These are phyloP conservation scores for Ornithoptera alexandrae DNA, from an alignment of 2,888 invertebrate genomes.

Conservation along the genomic window DNA sequence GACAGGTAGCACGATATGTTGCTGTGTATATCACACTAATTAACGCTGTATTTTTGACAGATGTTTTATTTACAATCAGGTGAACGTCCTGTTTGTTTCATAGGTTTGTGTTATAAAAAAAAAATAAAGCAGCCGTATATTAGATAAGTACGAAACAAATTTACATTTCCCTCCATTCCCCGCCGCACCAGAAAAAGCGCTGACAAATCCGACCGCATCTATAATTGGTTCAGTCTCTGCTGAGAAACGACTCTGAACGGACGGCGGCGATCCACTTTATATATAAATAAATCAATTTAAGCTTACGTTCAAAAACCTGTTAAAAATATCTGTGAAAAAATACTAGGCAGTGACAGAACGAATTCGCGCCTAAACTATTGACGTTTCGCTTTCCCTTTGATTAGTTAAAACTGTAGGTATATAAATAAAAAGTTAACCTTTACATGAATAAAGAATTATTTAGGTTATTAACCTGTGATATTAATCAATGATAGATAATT, in stretches of 20 bases:
- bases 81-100: no score
- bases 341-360: neutral
- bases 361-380: constrained; percentile 9
- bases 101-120: no score
- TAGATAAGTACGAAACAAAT: neutral
- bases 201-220: constrained; percentile 21
- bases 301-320: neutral
- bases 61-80: no score
- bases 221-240: constrained; percentile 34
- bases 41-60: no score
- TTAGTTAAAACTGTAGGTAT: neutral
- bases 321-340: constrained; percentile 25
- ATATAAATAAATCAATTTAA: no score
- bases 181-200: constrained; percentile 12
- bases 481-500: neutral
- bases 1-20: no score
- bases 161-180: constrained; percentile 11
- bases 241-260: constrained; percentile 27
- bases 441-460: neutral
- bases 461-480: neutral
- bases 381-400: neutral
- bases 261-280: constrained; percentile 1
- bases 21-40: no score
- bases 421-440: constrained; percentile 7
- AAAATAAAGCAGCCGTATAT: no score